Evolutionary conservation across 2,113 vertebrate species (phyloP).

Genomic region (Andinoacara biseriatus): DNA sequence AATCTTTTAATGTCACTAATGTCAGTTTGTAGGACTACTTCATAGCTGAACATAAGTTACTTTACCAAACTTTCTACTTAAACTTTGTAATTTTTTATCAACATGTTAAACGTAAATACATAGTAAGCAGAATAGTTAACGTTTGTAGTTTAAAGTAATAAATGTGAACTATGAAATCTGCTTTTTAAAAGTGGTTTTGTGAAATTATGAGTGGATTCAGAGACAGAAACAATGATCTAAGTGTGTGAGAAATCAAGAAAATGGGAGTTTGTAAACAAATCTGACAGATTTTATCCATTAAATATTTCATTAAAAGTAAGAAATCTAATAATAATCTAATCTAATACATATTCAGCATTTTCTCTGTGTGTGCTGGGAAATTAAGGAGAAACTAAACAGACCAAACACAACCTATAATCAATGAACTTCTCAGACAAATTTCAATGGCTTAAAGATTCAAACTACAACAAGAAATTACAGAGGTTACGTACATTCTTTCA

Average conservation of each 20-base stretch:
- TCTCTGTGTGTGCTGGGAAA: not conserved
- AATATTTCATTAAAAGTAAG: not conserved
- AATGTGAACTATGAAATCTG: not conserved
- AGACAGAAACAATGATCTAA: too few relatives aligned
- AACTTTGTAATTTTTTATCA: not conserved
- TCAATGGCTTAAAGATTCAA: not conserved
- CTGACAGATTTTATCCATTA: not conserved
- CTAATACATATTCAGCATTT: not conserved
- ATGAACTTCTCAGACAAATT: not conserved
- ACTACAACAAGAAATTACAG: not conserved
- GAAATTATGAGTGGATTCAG: too few relatives aligned
- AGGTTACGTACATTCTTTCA: not conserved
- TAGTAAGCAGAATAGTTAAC: not conserved
- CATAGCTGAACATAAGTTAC: not conserved
- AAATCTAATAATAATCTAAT: not conserved
- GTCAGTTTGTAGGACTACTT: too few relatives aligned
- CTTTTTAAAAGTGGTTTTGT: too few relatives aligned
- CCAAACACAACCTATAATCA: not conserved
- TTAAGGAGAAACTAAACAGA: too few relatives aligned
- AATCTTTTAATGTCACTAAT: too few relatives aligned
- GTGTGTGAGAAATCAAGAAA: not conserved
- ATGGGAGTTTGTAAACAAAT: not conserved
- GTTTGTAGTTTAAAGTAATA: not conserved
- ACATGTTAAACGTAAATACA: accelerated
- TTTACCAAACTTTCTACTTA: not conserved